phyloP scores from a whole-genome alignment of 2,113 vertebrate species.

The Camelus bactrianus region DNA sequence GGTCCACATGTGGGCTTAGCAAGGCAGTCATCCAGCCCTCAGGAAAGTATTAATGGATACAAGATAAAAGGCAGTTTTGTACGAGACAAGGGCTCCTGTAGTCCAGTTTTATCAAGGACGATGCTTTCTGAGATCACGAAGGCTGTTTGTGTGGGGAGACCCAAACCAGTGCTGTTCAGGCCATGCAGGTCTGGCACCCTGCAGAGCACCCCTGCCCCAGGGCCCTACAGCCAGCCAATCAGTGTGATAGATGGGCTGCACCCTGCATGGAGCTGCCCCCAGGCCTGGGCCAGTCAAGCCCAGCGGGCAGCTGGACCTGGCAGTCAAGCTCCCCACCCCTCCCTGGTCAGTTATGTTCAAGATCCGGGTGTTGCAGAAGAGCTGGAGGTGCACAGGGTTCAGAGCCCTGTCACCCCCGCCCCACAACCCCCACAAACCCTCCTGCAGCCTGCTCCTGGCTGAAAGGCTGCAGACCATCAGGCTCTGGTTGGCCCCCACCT shows the following conservation, averaged over 20 bases:
- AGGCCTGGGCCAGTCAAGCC: too few species aligned
- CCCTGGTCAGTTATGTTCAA: background rate
- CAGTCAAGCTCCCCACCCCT: background rate
- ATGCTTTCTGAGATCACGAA: background rate
- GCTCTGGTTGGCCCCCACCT: background rate
- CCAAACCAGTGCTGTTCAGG: background rate
- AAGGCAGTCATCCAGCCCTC: background rate
- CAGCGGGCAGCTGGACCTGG: background rate
- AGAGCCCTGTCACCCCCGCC: fast-evolving
- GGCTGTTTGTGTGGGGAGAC: background rate
- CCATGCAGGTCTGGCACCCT: background rate
- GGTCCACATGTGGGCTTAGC: too few species aligned
- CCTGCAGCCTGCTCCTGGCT: background rate
- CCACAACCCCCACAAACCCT: too few species aligned
- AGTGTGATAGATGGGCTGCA: too few species aligned
- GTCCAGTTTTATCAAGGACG: background rate
- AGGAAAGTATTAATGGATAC: background rate
- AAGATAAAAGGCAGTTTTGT: background rate
- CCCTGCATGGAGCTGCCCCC: too few species aligned
- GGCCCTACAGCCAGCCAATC: background rate
- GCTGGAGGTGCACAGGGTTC: fast-evolving
- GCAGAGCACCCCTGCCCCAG: background rate
- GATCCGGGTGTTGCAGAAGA: background rate
- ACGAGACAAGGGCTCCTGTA: background rate
- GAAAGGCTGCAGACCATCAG: background rate